phyloP scores from a whole-genome alignment of 2,888 invertebrate species.

The Dexiosoma caninum region DNA sequence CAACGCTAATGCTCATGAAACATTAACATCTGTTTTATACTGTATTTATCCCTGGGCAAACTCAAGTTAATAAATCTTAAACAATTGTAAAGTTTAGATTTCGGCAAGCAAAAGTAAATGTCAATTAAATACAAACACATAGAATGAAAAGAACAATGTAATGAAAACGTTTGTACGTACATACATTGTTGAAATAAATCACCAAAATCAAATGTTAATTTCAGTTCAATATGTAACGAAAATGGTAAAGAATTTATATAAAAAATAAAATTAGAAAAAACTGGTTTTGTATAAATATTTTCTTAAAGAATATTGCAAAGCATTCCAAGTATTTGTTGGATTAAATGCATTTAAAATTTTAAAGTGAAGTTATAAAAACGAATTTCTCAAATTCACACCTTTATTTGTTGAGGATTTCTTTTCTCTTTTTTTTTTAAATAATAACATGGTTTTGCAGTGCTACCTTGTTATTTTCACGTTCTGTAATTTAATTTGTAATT shows the following conservation, averaged over 20 bases:
- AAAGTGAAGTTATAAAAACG: neutral
- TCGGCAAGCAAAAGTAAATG: slow-evolving; percentile 33
- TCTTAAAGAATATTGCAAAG: neutral
- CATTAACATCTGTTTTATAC: slow-evolving; percentile 10
- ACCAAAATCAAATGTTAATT: slow-evolving; percentile 20
- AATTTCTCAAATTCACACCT: slow-evolving; percentile 42
- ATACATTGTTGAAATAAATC: neutral
- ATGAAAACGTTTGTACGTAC: neutral
- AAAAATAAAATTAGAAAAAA: neutral
- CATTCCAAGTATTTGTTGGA: slow-evolving; percentile 5
- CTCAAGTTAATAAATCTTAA: slow-evolving; percentile 42
- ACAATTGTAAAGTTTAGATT: neutral
- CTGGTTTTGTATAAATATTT: neutral
- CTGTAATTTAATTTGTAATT: neutral
- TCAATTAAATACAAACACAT: slow-evolving; percentile 20
- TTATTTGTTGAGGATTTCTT: slow-evolving; percentile 2
- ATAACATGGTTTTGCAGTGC: neutral
- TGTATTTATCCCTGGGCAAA: slow-evolving; percentile 16
- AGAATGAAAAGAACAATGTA: too few relatives aligned
- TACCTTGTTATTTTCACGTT: neutral
- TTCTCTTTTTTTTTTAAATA: neutral
- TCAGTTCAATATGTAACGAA: neutral
- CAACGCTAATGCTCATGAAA: slow-evolving; percentile 11
- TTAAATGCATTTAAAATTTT: neutral
- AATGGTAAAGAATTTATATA: neutral